Percentiles rank a stretch among this genome's conserved stretches.
phyloP scores from a whole-genome alignment of 1,140 invertebrate genomes.

The Lineus longissimus region DNA sequence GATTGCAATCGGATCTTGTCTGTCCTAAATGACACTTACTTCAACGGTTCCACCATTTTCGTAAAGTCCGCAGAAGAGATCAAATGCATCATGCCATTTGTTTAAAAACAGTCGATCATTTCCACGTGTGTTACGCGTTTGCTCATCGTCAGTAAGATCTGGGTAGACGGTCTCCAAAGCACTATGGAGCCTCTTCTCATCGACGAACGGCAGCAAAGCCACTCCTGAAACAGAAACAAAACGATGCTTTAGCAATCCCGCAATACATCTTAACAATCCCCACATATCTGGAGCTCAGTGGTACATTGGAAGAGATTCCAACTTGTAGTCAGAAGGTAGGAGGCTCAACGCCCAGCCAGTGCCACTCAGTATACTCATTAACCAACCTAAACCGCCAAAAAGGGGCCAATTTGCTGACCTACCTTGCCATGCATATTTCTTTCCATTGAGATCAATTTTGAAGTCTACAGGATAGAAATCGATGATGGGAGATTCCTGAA shows the following conservation, averaged over 20 bases:
- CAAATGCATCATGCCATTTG: constrained; percentile 64
- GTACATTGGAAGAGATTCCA: background rate
- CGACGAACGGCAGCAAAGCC: constrained; percentile 95
- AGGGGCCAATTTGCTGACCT: constrained; percentile 8
- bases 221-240: constrained; percentile 62
- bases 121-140: constrained; percentile 65
- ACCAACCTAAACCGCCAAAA: background rate
- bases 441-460: constrained; percentile 96
- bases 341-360: background rate
- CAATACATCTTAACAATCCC: background rate
- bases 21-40: too few species aligned
- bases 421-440: constrained; percentile 98
- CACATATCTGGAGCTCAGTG: background rate
- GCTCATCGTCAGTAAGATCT: constrained; percentile 75
- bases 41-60: constrained; percentile 46
- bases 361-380: background rate
- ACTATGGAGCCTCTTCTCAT: constrained; percentile 85
- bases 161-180: constrained; percentile 78
- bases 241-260: too few species aligned
- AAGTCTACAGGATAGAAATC: constrained; percentile 99
- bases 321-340: background rate
- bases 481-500: constrained; percentile 86
- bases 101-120: constrained; percentile 78
- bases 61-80: constrained; percentile 69
- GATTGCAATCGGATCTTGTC: too few species aligned